These are phyloP conservation scores for Anguilla anguilla DNA, from an alignment of 2,797 vertebrate genomes.

Conservation along the genomic window DNA sequence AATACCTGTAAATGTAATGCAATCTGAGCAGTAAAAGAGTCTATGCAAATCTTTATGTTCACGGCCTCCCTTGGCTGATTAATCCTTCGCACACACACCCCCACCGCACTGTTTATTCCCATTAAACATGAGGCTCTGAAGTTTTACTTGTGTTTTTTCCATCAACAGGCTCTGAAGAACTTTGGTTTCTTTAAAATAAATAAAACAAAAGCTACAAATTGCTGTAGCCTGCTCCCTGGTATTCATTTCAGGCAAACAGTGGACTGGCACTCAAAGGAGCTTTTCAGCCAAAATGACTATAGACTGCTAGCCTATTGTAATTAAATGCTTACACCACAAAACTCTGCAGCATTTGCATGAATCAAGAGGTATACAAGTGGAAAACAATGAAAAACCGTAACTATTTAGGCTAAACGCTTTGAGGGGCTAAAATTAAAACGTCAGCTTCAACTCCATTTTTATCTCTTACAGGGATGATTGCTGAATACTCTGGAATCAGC, in stretches of 20 bases:
- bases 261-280: conserved; percentile 12
- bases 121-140: neutral
- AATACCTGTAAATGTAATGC: too few relatives aligned
- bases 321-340: conserved; percentile 50
- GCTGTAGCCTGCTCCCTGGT: neutral
- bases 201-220: neutral
- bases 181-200: neutral
- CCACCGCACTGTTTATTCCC: neutral
- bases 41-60: neutral
- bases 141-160: neutral
- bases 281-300: conserved; percentile 2
- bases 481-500: neutral
- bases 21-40: neutral
- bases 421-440: conserved; percentile 21
- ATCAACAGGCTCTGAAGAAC: neutral
- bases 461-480: conserved; percentile 41
- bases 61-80: neutral
- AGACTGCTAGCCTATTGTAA: conserved; percentile 5
- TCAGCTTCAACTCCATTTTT: conserved; percentile 36
- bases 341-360: conserved; percentile 52
- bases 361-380: conserved; percentile 44
- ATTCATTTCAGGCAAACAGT: conserved; percentile 51
- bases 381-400: conserved; percentile 63
- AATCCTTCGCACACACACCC: neutral
- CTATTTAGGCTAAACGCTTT: conserved; percentile 58